Evolutionary conservation across 1,140 invertebrate species (phyloP), one percentile per base, ranked within the genome.

Genomic region (Steinernema feltiae): DNA sequence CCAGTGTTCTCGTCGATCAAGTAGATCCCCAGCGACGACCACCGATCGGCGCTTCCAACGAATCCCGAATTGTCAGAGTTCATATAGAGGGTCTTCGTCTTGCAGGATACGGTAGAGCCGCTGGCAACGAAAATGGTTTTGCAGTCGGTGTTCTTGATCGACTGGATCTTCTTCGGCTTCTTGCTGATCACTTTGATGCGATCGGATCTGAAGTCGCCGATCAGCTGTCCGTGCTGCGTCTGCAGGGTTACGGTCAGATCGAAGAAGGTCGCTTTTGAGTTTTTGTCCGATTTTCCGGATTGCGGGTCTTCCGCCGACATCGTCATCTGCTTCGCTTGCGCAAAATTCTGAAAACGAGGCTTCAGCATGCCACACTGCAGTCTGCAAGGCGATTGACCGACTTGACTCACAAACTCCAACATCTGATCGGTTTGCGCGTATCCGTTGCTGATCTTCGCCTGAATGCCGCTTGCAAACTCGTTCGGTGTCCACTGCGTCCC

Each of bases 61-160:
- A 63, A 63, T 27, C 24, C 15, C 12, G 53, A n/a, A 15, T 3
- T 21, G 53, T 63, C 53, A 3, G 53, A 7, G 53, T 15, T 15
- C 53, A 63, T 63, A 21, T n/a, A 63, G 53, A 63, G 24, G 12
- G 53, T 27, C 53, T 63, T 63, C 7, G 53, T 63, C 53, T 63
- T 63, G 53, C 53, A 63, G 53, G 53, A 15, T 63, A 63, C 53
- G 53, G 53, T 63, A 27, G 53, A 63, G 2, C 53, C 53, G 53
- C 53, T 63, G 41, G n/a, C n/a, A n/a, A 46, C n/a, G 53, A 63
- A 3, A 21, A 63, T 15, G 2, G 12, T 21, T 3, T 27, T 63
- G 53, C 53, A 27, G 53, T 27, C 12, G 53, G 12, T 7, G 53
- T 63, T 27, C 24, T 63, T 63, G 53, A 17, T 12, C 12, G 53